These are phyloP conservation scores for Tetranychus truncatus DNA, from an alignment of 2,888 invertebrate genomes.

Conservation along the genomic window DNA sequence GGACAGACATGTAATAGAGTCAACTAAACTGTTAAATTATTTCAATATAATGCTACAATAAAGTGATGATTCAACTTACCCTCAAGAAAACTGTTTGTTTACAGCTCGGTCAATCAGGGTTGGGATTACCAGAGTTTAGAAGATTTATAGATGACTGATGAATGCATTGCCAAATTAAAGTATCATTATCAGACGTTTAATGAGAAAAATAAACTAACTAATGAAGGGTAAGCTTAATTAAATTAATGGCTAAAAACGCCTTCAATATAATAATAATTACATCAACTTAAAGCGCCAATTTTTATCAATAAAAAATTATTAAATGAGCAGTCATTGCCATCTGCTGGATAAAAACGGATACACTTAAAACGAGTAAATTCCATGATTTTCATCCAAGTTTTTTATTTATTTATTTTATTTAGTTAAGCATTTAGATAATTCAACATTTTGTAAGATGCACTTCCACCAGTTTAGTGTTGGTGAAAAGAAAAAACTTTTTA, in stretches of 20 bases:
- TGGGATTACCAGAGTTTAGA: background rate
- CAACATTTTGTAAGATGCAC: no score
- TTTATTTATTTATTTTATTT: no score
- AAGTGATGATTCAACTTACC: background rate
- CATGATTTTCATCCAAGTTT: no score
- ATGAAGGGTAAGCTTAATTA: background rate
- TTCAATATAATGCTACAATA: background rate
- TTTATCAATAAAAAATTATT: background rate
- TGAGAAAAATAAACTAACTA: background rate
- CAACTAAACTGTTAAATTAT: background rate
- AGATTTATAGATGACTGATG: background rate
- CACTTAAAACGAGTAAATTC: no score
- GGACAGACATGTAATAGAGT: background rate
- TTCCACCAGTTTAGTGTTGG: no score
- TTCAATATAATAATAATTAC: background rate
- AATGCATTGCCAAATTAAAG: no score
- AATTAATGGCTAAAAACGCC: background rate
- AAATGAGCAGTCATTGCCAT: background rate
- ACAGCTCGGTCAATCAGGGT: background rate
- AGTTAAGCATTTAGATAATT: no score
- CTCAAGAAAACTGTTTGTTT: background rate
- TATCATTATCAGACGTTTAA: no score
- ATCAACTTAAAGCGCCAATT: background rate
- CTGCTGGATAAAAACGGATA: background rate
- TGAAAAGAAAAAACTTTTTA: no score